Percentiles rank a stretch among this genome's conserved stretches.
Evolutionary conservation across 1,140 invertebrate species (phyloP).

Genomic region (Dreissena polymorpha): DNA sequence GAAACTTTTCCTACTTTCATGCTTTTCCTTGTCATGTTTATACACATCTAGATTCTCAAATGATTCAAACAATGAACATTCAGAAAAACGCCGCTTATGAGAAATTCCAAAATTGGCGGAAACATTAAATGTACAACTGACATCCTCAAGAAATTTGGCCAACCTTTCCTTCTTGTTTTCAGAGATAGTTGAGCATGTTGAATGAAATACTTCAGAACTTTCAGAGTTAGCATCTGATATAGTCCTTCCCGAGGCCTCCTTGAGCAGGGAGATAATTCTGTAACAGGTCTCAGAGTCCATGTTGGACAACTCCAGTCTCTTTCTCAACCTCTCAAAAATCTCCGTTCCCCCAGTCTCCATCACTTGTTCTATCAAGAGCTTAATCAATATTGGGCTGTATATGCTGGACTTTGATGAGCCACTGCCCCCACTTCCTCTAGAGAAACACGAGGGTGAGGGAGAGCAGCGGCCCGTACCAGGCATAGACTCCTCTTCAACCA

Average conservation of each 20-base stretch:
- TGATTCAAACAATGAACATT: slow-evolving; percentile 3
- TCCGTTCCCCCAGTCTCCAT: slow-evolving; percentile 22
- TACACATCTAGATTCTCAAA: slow-evolving; percentile 21
- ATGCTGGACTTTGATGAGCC: neutral
- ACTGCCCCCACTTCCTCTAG: neutral
- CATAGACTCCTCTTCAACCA: no score
- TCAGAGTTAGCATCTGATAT: no score
- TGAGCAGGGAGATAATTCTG: neutral
- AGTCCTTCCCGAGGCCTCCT: neutral
- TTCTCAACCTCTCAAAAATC: neutral
- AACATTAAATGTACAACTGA: neutral
- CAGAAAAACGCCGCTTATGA: slow-evolving; percentile 1
- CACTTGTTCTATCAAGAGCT: slow-evolving; percentile 60
- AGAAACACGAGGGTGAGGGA: neutral
- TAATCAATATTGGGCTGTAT: slow-evolving; percentile 64
- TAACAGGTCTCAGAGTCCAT: neutral
- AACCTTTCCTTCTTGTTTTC: slow-evolving; percentile 22
- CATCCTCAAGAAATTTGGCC: slow-evolving; percentile 14
- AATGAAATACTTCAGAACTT: neutral
- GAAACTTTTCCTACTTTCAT: no score
- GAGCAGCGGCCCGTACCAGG: neutral
- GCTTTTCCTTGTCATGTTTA: neutral
- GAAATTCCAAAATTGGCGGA: no score
- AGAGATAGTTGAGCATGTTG: neutral
- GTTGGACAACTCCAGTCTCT: neutral